Evolutionary conservation across 30 jellyfish, hydroid and myxozoan species (phyloP), one percentile per base, ranked within the genome.

Genomic region (Aurelia aurita complex sp. Pacific): DNA sequence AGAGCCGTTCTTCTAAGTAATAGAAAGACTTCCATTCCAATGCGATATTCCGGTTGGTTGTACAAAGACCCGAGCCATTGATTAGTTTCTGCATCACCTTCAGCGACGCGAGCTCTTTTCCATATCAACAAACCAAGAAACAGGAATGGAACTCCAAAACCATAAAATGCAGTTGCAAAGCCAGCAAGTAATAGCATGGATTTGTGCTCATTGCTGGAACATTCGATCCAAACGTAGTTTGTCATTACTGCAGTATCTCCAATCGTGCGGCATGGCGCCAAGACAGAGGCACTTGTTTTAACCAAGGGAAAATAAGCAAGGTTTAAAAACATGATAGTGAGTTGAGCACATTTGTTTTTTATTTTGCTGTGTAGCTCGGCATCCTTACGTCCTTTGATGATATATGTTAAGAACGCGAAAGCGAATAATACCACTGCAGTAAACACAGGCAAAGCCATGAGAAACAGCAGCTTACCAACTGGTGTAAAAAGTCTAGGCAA

Each of bases 51-150:
- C 13, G 79, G 74, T 43, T 82, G 74, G 60, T 17, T 33, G 43
- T n/a, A 87, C 67, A 87, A 71, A 11, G 96, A 73, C 43, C 96
- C 96, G 1, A 87, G 82, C 96, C 96, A 87, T 14, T 51, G 40
- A 32, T 62, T 15, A 1, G 85, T 87, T 8, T 64, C 23, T 55
- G 43, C 86, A 40, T 77, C 38, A 14, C 71, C 90, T n/a, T 77
- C 82, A 16, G 33, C 64, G 7, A 87, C 18, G 36, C 60, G 74
- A 10, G 72, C 57, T 35, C 90, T 69, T 10, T 87, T 35, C 90
- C 88, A 74, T 4, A 15, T 7, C 29, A 87, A 75, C 67, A 87
- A 68, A 13, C 52, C 71, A 12, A 73, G 67, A 63, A 87, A 87
- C 38, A 70, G 23, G 61, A 61, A 57, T 4, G 96, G 96, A 10